Evolutionary conservation across 1,140 invertebrate genomes (phyloP), one percentile per base, ranked within the genome.

Genomic region (Drosophila kanapiae): DNA sequence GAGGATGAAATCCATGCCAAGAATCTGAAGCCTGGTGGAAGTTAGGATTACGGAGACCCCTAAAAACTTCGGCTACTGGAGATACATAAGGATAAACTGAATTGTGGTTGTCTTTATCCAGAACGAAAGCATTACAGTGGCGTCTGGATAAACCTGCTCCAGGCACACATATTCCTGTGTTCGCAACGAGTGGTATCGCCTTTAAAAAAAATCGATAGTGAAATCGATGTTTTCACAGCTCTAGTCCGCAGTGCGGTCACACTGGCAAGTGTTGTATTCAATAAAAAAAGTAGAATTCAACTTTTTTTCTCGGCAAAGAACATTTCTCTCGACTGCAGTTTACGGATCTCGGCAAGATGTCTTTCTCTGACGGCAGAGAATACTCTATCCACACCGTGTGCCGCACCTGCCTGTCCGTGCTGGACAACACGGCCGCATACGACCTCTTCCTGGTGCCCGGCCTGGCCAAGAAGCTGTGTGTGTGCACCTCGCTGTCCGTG

Each of bases 381-480:
- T 84, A 87, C 79, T 88, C 86, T 62, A 92, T 92, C 16, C 88
- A 92, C 49, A 77, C 91, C 51, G 76, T 92, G 65, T 92, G 91
- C 48, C 91, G 91, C 58, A 82, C 88, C 54, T 92, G 91, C 37
- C 70, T 92, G 14, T 81, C 90, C 27, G 59, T 78, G 13, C 37
- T 92, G 58, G 63, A 82, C 45, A 77, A 83, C 62, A 75, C 82
- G 51, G 76, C 71, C 31, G 72, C 75, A 6, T 91, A 92, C 63
- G 85, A 91, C 45, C 48, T 92, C 9, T 92, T 91, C 53, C 38
- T 80, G 42, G 84, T 92, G 29, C 88, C 91, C 4, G 91, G 91
- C 27, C 61, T 92, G 60, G 80, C 88, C 37, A 92, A 92, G 56
- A 92, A 91, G 67, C 70, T 92, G 7, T 83, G 78, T 59, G 78